phyloP scores from a whole-genome alignment of 2,888 invertebrate species.

The Drosophila seclusa region DNA sequence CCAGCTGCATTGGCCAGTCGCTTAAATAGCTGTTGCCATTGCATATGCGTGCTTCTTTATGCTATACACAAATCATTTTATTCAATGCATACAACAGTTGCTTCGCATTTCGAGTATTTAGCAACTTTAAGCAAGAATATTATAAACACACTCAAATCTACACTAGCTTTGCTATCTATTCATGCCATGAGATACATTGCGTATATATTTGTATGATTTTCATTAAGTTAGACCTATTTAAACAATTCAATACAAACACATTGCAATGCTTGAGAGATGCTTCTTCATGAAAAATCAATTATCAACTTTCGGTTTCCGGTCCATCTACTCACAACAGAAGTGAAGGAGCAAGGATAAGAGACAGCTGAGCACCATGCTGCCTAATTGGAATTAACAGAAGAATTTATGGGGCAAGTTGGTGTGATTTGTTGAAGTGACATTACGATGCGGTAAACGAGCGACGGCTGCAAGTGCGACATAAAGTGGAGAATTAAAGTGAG shows the following conservation, averaged over 20 bases:
- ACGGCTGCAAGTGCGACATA: conserved; percentile 56
- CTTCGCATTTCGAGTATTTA: conserved; percentile 26
- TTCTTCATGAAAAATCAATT: conserved; percentile 62
- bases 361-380: conserved; percentile 80
- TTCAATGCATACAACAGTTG: conserved; percentile 44
- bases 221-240: neutral
- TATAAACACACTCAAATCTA: neutral
- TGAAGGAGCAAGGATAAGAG: conserved; percentile 47
- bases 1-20: conserved; percentile 63
- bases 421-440: conserved; percentile 84
- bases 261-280: conserved; percentile 2
- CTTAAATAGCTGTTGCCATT: conserved; percentile 72
- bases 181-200: neutral
- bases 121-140: neutral
- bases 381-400: conserved; percentile 84
- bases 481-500: conserved; percentile 49
- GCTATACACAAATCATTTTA: conserved; percentile 68
- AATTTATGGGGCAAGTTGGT: conserved; percentile 83
- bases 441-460: conserved; percentile 77
- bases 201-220: neutral
- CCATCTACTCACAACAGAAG: neutral
- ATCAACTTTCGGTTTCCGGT: conserved; percentile 28
- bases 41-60: conserved; percentile 68
- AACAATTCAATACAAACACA: neutral
- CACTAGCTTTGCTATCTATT: neutral